Evolutionary conservation across 2,797 vertebrate genomes (phyloP).

Genomic region (Lacerta agilis): DNA sequence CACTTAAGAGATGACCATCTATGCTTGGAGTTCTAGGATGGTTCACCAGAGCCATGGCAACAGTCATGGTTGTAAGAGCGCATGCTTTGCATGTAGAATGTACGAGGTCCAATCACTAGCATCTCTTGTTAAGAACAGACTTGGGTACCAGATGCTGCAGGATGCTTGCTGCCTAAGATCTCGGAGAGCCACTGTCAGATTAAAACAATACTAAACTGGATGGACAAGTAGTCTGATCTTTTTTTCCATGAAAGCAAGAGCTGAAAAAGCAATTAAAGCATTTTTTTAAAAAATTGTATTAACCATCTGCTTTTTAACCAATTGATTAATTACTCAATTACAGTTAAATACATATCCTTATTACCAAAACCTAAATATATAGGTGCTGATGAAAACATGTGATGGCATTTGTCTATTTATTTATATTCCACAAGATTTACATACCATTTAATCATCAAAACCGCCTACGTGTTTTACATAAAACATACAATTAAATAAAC

Average conservation of each 20-base stretch:
- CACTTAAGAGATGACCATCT: not conserved
- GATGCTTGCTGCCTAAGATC: no score
- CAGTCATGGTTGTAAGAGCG: not conserved
- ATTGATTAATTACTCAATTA: not conserved
- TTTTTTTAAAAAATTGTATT: not conserved
- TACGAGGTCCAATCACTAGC: not conserved
- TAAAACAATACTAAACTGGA: no score
- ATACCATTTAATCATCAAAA: no score
- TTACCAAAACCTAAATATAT: not conserved
- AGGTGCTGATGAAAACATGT: not conserved
- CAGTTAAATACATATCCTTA: not conserved
- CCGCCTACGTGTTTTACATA: no score
- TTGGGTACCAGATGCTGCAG: no score
- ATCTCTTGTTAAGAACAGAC: not conserved
- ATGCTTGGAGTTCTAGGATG: not conserved
- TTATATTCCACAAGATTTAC: no score
- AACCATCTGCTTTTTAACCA: not conserved
- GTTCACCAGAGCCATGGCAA: not conserved
- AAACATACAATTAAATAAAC: not conserved
- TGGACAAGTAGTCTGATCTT: no score
- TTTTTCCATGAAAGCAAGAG: not conserved
- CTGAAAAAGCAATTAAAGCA: not conserved
- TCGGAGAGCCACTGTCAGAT: no score
- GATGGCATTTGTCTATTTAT: not conserved
- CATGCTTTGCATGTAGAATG: not conserved